Conservation (phyloP, 1,140 invertebrate genomes). For the Ceratina calcarata region DNA sequence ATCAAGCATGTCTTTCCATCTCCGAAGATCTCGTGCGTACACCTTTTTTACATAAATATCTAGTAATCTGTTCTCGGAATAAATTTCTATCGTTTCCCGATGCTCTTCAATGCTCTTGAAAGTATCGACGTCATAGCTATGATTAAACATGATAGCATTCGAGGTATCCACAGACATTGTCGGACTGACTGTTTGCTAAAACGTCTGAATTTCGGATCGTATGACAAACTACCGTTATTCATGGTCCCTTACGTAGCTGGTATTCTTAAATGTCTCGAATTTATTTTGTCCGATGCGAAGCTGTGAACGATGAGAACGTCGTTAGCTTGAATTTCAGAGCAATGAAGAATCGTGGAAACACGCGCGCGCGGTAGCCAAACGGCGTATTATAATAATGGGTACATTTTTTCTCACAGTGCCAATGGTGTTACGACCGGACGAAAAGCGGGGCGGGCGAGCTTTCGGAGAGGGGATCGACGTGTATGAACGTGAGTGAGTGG, state of each 20-base stretch:
- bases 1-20: not conserved
- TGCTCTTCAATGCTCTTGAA: conserved; percentile 36
- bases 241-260: no score
- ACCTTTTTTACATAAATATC: not conserved
- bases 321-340: conserved; percentile 11
- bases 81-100: not conserved
- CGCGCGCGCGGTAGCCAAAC: conserved; percentile 5
- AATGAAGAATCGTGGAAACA: conserved; percentile 30
- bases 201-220: not conserved
- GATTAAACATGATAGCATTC: not conserved
- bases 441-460: conserved; percentile 46
- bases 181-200: not conserved
- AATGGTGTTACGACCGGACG: conserved; percentile 25
- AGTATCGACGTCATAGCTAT: not conserved
- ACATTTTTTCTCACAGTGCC: conserved; percentile 37
- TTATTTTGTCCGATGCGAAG: not conserved
- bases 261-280: not conserved
- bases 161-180: not conserved
- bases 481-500: conserved; percentile 20
- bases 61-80: not conserved
- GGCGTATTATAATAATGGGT: not conserved
- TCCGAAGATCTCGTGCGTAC: conserved; percentile 26
- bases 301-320: not conserved
- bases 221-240: no score
- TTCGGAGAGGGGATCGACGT: conserved; percentile 26